Conservation (phyloP, 2,888 invertebrate species). For the Argynnis bischoffii region DNA sequence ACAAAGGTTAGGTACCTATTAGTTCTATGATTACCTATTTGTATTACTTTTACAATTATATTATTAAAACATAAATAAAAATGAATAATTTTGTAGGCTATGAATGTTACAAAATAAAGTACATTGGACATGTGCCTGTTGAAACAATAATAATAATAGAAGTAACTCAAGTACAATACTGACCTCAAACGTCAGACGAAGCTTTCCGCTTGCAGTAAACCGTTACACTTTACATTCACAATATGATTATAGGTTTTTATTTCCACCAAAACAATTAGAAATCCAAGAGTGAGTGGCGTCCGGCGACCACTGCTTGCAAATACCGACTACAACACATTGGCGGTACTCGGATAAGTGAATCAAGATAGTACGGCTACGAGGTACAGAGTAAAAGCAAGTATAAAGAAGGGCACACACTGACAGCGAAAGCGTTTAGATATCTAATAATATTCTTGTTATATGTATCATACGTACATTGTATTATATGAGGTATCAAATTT, state of each 20-base stretch:
- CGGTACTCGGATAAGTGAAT: conserved; percentile 68
- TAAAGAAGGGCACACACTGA: conserved; percentile 47
- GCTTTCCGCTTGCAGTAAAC: conserved; percentile 33
- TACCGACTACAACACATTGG: conserved; percentile 55
- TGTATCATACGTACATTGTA: no score
- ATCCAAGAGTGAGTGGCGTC: conserved; percentile 47
- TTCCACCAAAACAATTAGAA: conserved; percentile 37
- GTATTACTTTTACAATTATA: no score
- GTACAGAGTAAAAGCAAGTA: conserved; percentile 55
- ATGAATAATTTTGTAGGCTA: no score
- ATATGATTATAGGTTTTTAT: conserved; percentile 32
- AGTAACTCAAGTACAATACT: conserved; percentile 30
- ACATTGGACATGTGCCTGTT: no score
- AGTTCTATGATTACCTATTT: no score
- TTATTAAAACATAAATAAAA: no score
- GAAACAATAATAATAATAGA: conserved; percentile 7
- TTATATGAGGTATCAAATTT: no score
- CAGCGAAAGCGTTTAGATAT: conserved; percentile 20
- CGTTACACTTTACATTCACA: conserved; percentile 40
- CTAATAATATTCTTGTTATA: no score
- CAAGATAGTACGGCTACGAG: conserved; percentile 66
- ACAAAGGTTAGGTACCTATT: no score
- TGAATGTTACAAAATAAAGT: no score
- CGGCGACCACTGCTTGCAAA: conserved; percentile 58
- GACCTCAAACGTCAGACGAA: conserved; percentile 33